Evolutionary conservation across 2,797 vertebrate species (phyloP).

Genomic region (Ambastaia sidthimunki): DNA sequence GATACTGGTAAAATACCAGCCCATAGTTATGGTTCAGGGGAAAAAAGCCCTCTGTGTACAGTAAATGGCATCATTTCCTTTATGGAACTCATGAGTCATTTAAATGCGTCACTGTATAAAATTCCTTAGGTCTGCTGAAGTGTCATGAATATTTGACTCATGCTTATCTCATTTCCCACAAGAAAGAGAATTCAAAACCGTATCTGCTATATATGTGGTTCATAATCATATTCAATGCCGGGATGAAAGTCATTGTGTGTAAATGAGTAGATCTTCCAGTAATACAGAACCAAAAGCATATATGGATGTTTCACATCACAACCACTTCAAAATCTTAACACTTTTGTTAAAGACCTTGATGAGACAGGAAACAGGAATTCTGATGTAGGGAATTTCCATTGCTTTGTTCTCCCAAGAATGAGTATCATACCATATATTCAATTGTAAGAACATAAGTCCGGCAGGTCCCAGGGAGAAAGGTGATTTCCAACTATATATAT

Average conservation of each 20-base stretch:
- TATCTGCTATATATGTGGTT: background rate
- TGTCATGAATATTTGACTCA: constrained; percentile 42
- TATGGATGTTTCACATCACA: background rate
- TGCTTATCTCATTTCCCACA: constrained; percentile 19
- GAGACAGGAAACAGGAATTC: background rate
- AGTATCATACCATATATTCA: background rate
- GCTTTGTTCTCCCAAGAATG: constrained; percentile 11
- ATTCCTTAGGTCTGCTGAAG: constrained; percentile 25
- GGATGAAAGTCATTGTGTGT: background rate
- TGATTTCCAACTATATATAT: constrained; percentile 33
- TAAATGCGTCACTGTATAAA: constrained; percentile 25
- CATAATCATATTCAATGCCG: background rate
- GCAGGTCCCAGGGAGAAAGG: constrained; percentile 33
- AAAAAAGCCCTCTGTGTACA: constrained; percentile 22
- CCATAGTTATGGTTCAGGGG: background rate
- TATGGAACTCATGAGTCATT: constrained; percentile 44
- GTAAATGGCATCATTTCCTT: constrained; percentile 39
- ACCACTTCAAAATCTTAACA: too few species aligned
- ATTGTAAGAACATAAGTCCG: background rate
- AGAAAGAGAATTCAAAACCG: background rate
- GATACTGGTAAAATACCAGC: constrained; percentile 9
- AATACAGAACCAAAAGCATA: background rate
- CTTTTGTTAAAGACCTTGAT: too few species aligned
- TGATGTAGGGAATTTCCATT: constrained; percentile 30
- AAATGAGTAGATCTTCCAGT: background rate